Conservation (phyloP, 2,797 vertebrate species). For the Oophaga sylvatica region DNA sequence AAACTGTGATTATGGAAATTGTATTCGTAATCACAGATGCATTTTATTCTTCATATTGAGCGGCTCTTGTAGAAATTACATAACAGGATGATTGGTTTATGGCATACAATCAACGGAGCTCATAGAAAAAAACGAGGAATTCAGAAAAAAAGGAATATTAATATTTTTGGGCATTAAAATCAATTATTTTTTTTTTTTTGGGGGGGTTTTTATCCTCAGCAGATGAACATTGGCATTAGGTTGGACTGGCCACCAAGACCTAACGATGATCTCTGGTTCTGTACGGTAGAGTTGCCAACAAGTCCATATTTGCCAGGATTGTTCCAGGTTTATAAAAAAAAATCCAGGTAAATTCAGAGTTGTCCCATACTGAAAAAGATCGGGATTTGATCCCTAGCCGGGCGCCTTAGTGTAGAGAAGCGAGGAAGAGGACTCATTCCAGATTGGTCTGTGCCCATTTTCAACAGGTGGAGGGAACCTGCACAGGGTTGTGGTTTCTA, state of each 20-base stretch:
- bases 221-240: neutral
- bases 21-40: constrained; percentile 23
- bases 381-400: too few species aligned
- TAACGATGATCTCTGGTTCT: too few species aligned
- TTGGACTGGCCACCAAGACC: neutral
- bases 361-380: too few species aligned
- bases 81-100: constrained; percentile 13
- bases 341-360: too few species aligned
- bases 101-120: constrained; percentile 7
- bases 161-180: neutral
- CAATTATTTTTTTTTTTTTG: neutral
- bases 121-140: neutral
- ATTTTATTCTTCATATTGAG: constrained; percentile 23
- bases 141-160: neutral
- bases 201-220: neutral
- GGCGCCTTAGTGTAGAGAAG: too few species aligned
- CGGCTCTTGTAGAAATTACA: neutral
- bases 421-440: too few species aligned
- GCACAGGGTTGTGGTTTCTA: too few species aligned
- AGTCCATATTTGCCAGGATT: too few species aligned
- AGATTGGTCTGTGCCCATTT: too few species aligned
- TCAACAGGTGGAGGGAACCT: too few species aligned
- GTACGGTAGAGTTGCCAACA: too few species aligned
- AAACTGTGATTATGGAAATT: constrained; percentile 25
- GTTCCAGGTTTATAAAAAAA: too few species aligned